Conservation (phyloP, 2,797 vertebrate species). For the Spheniscus humboldti region DNA sequence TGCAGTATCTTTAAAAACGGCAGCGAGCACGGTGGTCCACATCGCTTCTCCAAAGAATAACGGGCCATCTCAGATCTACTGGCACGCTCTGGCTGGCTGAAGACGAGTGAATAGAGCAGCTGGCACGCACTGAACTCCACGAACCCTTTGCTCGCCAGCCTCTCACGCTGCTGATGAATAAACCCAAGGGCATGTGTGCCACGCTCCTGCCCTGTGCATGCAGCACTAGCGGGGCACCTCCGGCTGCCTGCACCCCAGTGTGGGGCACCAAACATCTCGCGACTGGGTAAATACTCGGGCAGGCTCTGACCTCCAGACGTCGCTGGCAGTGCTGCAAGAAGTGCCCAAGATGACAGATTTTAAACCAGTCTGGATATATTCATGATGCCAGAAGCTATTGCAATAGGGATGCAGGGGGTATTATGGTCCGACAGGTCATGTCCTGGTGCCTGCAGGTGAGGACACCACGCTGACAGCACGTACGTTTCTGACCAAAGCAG, state of each 20-base stretch:
- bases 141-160: neutral
- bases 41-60: neutral
- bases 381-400: neutral
- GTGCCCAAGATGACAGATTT: neutral
- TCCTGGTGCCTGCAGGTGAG: too few species aligned
- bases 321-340: neutral
- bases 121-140: neutral
- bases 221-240: neutral
- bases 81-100: neutral
- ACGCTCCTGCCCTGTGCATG: neutral
- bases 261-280: neutral
- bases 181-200: fast-evolving
- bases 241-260: fast-evolving
- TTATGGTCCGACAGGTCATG: fast-evolving
- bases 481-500: too few species aligned
- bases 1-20: neutral
- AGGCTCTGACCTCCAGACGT: neutral
- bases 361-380: neutral
- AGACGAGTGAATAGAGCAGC: neutral
- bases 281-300: fast-evolving
- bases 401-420: neutral
- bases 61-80: neutral
- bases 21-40: neutral
- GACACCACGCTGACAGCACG: too few species aligned
- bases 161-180: neutral